phyloP scores from a whole-genome alignment of 2,113 vertebrate species.

The Bos javanicus region DNA sequence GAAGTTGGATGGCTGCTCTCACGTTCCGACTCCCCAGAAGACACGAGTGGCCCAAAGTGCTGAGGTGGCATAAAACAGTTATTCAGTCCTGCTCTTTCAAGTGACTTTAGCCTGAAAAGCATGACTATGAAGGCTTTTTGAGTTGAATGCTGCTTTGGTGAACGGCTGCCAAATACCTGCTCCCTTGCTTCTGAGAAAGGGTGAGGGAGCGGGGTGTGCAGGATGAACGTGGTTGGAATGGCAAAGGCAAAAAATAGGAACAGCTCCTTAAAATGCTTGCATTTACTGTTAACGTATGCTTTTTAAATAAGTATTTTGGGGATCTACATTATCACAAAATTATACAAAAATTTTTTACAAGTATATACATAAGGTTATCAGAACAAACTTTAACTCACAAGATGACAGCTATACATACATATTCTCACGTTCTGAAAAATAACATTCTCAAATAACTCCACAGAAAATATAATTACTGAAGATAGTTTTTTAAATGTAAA shows the following conservation, averaged over 20 bases:
- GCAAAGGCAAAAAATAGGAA: background rate
- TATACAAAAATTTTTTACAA: conserved; percentile 91
- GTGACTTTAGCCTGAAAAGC: conserved; percentile 25
- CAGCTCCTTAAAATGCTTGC: conserved; percentile 51
- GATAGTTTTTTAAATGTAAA: conserved; percentile 77
- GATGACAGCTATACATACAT: conserved; percentile 62
- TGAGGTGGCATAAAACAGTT: background rate
- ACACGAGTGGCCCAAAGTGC: background rate
- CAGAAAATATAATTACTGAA: conserved; percentile 75
- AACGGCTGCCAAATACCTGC: background rate
- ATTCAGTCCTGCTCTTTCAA: background rate
- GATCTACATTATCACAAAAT: conserved; percentile 93
- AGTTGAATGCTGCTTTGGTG: background rate
- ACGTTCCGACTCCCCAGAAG: background rate
- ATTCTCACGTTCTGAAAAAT: conserved; percentile 73
- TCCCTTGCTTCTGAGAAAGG: background rate
- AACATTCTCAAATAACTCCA: conserved; percentile 71
- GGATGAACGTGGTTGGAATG: background rate
- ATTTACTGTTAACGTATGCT: conserved; percentile 73
- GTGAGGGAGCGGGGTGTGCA: background rate
- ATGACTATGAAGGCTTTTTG: background rate
- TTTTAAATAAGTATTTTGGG: conserved; percentile 88
- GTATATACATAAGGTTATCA: conserved; percentile 91
- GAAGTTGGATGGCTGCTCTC: background rate
- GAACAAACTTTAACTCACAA: conserved; percentile 82